phyloP scores from a whole-genome alignment of 2,888 invertebrate species.

The Mythimna lalbum region DNA sequence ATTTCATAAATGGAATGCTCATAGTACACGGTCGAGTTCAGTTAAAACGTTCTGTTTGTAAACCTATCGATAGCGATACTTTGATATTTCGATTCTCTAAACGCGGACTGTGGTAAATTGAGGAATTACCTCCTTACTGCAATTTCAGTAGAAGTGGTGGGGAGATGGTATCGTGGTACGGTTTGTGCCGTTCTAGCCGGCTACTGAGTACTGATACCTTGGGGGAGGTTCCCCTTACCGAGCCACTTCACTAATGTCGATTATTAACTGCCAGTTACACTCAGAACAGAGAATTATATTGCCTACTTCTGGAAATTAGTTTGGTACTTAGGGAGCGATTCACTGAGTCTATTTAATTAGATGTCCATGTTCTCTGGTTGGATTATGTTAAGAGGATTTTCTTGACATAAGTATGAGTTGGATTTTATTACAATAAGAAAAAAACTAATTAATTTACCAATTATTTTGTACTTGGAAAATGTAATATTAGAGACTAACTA shows the following conservation, averaged over 20 bases:
- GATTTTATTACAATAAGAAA: conserved; percentile 11
- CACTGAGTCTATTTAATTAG: conserved; percentile 55
- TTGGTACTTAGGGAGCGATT: conserved; percentile 59
- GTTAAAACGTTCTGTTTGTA: conserved; percentile 22
- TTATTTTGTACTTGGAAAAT: background rate
- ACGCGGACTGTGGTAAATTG: conserved; percentile 78
- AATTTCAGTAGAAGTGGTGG: conserved; percentile 71
- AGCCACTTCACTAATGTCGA: conserved; percentile 64
- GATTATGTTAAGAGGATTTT: conserved; percentile 42
- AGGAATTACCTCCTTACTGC: conserved; percentile 73
- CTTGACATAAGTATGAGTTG: conserved; percentile 1
- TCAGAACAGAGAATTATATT: conserved; percentile 62
- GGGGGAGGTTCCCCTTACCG: conserved; percentile 57
- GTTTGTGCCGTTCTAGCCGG: conserved; percentile 30
- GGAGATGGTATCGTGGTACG: conserved; percentile 71
- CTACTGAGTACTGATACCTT: conserved; percentile 52
- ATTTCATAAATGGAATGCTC: conserved; percentile 17
- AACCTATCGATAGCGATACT: conserved; percentile 25
- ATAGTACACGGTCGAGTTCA: background rate
- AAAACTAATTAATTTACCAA: background rate
- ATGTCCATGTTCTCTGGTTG: conserved; percentile 44
- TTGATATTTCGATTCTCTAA: conserved; percentile 70
- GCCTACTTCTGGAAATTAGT: conserved; percentile 63
- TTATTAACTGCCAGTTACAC: conserved; percentile 65
- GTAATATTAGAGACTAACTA: background rate